Evolutionary conservation across 2,797 vertebrate genomes (phyloP), one percentile per base, ranked within the genome.

Genomic region (Parotocinclus haroldoi): DNA sequence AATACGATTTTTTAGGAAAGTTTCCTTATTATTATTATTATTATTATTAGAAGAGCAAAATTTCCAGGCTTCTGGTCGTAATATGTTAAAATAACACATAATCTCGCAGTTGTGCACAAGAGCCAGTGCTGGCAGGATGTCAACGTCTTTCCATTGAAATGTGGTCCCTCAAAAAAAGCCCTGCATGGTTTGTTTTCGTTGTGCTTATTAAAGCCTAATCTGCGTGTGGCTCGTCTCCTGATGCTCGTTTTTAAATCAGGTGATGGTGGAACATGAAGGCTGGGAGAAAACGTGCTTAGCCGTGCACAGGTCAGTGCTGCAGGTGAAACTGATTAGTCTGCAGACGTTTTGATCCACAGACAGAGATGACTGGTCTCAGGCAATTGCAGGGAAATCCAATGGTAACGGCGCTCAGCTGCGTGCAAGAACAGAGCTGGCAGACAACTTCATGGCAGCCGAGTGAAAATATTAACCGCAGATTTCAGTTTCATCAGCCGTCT

Each of bases 301-400:
- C 42, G 56, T 36, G 10, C 19, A 53, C 53, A 69, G 58, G 50
- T 68, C 49, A 46, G 12, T 0, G 1, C 7, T 44, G 57, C 48
- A 58, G 48, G 39, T 60, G 57, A 59, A 45, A 10, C 39, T 53
- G 66, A 53, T 68, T 68, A 60, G 16, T 40, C 50, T 10, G 8
- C 40, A 16, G 10, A 53, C 57, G 13, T 16, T 36, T 16, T 18
- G 37, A 38, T 6, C 9, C 27, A 40, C 16, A 50, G 17, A 57
- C 12, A 12, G 42, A 44, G 42, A 44, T 9, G 40, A 42, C 18
- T 14, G 18, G n/a, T 18, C 11, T 55, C 5, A 10, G 14, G 45
- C 27, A 56, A 48, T 9, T 57, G 9, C 44, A 13, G n/a, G 9
- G 4, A 56, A 18, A 56, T 10, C 1, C 14, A 50, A 42, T 12